A percentile compares a stretch with the other conserved stretches of the same genome.
Evolutionary conservation across 1,140 invertebrate species (phyloP).

Genomic region (Zaprionus ornatus): DNA sequence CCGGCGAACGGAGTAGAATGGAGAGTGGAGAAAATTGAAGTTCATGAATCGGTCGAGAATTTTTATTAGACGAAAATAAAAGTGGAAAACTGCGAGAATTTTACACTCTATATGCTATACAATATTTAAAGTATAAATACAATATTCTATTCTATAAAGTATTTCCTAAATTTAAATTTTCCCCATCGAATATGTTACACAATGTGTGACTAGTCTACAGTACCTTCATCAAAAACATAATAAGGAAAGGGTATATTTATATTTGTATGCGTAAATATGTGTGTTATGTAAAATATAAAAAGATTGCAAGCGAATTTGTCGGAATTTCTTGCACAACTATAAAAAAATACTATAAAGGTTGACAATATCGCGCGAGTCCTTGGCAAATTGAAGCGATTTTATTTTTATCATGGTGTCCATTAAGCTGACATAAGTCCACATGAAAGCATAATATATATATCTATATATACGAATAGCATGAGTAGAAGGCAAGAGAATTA

Average conservation of each 20-base stretch:
- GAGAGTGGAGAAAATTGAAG: slow-evolving; percentile 18
- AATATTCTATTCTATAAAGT: no score
- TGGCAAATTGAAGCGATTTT: slow-evolving; percentile 10
- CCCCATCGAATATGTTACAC: neutral
- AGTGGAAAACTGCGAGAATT: no score
- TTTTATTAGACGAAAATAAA: slow-evolving; percentile 25
- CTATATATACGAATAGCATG: neutral
- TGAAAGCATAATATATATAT: neutral
- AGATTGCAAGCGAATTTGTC: slow-evolving; percentile 30
- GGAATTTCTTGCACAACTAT: slow-evolving; percentile 9
- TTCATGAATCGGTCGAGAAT: slow-evolving; percentile 28
- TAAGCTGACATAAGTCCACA: neutral
- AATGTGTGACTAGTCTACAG: neutral
- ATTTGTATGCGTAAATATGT: slow-evolving; percentile 9
- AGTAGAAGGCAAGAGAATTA: neutral
- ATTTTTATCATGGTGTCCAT: slow-evolving; percentile 16
- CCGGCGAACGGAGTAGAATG: slow-evolving; percentile 7
- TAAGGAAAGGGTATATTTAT: neutral
- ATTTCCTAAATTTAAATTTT: neutral
- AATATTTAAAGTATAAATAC: no score
- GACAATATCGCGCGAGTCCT: slow-evolving; percentile 12
- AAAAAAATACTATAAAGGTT: slow-evolving; percentile 34
- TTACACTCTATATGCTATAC: neutral
- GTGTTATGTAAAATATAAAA: slow-evolving; percentile 25
- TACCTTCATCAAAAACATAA: neutral